Conservation (phyloP, 2,113 vertebrate genomes). For the Phrynosoma blainvillii region DNA sequence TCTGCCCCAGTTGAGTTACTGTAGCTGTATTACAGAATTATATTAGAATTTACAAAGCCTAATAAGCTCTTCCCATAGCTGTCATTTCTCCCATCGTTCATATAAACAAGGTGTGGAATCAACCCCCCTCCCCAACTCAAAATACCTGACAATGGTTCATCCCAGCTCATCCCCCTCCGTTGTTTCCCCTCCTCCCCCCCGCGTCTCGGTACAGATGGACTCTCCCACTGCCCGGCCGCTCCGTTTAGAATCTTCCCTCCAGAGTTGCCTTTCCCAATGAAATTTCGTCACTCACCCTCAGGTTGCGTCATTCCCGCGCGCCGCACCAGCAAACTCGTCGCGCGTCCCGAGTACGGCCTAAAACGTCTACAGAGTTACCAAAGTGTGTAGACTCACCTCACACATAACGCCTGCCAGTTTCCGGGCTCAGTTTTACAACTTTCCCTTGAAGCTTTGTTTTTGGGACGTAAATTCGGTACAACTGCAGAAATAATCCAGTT, state of each 20-base stretch:
- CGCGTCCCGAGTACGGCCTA: neutral
- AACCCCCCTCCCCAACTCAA: neutral
- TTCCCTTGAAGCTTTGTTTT: neutral
- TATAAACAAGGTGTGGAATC: neutral
- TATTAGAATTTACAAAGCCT: neutral
- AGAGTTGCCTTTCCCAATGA: neutral
- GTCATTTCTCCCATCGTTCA: too few relatives aligned
- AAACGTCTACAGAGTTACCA: neutral
- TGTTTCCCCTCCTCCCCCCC: neutral
- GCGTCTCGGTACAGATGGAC: fast-evolving
- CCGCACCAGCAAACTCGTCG: neutral
- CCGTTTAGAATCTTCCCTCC: neutral
- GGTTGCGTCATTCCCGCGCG: neutral
- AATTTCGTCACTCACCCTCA: fast-evolving
- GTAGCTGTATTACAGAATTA: neutral
- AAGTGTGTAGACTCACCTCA: too few relatives aligned
- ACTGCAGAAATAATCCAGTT: too few relatives aligned
- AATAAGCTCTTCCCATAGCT: too few relatives aligned
- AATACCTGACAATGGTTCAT: neutral
- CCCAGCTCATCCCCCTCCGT: neutral
- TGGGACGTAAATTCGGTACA: too few relatives aligned
- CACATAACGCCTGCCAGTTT: neutral
- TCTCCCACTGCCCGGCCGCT: neutral
- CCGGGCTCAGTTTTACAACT: too few relatives aligned
- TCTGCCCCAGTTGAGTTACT: too few relatives aligned